These are phyloP conservation scores for Reticulitermes speratus DNA, from an alignment of 1,140 invertebrate genomes.

Conservation along the genomic window DNA sequence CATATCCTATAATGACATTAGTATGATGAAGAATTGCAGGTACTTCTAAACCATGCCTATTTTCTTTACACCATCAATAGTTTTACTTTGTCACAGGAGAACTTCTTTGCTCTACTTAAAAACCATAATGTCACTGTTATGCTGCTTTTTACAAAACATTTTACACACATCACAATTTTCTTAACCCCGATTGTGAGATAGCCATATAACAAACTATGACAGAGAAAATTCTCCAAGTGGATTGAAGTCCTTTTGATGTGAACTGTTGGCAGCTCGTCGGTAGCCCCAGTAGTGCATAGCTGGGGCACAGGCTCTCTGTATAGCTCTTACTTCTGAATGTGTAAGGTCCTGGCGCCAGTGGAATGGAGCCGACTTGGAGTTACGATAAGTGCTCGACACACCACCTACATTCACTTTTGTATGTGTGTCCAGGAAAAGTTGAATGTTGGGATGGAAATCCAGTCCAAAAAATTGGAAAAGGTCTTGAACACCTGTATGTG, in stretches of 20 bases:
- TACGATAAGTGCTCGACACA: slow-evolving; percentile 78
- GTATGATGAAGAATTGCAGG: not conserved
- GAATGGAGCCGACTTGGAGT: slow-evolving; percentile 79
- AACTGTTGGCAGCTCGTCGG: slow-evolving; percentile 50
- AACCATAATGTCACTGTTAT: not conserved
- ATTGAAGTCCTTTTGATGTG: slow-evolving; percentile 57
- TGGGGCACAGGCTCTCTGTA: slow-evolving; percentile 64
- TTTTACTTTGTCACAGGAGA: not conserved
- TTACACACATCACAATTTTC: not conserved
- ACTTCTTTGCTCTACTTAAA: not conserved
- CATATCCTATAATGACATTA: not conserved
- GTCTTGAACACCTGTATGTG: slow-evolving; percentile 66
- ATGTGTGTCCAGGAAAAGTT: slow-evolving; percentile 75
- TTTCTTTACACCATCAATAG: not conserved
- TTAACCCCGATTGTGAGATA: not conserved
- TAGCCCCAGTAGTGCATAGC: slow-evolving; percentile 86
- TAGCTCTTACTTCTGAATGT: slow-evolving; percentile 59
- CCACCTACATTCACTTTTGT: slow-evolving; percentile 75
- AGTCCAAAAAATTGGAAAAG: slow-evolving; percentile 76
- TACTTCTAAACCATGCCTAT: not conserved
- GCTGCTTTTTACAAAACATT: not conserved
- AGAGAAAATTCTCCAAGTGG: slow-evolving; percentile 51
- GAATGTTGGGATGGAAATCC: slow-evolving; percentile 65
- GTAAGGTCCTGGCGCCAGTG: slow-evolving; percentile 75
- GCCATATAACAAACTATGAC: slow-evolving; percentile 15